Conservation (phyloP, 2,113 vertebrate species). For the Polyodon spathula region DNA sequence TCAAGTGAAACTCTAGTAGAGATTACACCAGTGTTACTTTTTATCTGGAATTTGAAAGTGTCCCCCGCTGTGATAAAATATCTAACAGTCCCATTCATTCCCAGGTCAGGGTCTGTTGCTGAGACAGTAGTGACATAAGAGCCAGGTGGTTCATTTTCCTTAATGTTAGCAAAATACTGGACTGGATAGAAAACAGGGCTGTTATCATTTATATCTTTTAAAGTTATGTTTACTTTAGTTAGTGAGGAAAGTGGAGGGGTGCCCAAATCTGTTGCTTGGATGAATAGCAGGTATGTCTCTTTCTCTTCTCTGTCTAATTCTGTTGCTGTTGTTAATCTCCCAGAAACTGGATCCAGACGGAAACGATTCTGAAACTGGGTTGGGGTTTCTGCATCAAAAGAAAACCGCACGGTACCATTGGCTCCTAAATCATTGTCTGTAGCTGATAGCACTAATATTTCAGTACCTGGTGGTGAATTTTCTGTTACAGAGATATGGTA, state of each 20-base stretch:
- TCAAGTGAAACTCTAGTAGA: slow-evolving; percentile 78
- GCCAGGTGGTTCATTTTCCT: slow-evolving; percentile 85
- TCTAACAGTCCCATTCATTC: slow-evolving; percentile 78
- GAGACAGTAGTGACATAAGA: slow-evolving; percentile 76
- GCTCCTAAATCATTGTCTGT: slow-evolving; percentile 83
- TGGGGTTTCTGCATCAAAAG: slow-evolving; percentile 69
- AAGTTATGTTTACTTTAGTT: slow-evolving; percentile 69
- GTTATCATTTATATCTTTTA: slow-evolving; percentile 90
- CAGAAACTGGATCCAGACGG: slow-evolving; percentile 71
- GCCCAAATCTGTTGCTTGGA: slow-evolving; percentile 77
- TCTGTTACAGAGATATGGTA: slow-evolving; percentile 74
- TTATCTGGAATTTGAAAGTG: slow-evolving; percentile 75
- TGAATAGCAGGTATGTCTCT: slow-evolving; percentile 62
- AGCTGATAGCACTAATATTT: slow-evolving; percentile 73
- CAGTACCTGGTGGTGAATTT: slow-evolving; percentile 70
- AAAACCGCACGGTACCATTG: slow-evolving; percentile 84
- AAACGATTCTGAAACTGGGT: slow-evolving; percentile 55
- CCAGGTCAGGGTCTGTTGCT: slow-evolving; percentile 82
- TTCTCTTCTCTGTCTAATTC: slow-evolving; percentile 84
- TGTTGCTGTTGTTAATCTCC: slow-evolving; percentile 62
- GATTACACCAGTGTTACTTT: slow-evolving; percentile 73
- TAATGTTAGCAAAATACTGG: slow-evolving; percentile 91
- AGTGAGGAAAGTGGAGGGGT: slow-evolving; percentile 69
- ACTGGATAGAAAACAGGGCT: slow-evolving; percentile 87
- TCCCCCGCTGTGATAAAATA: slow-evolving; percentile 86